Base-by-base conservation (phyloP, 30 jellyfish, hydroid and myxozoan species). In the Pseudorhiza aurosa region DNA sequence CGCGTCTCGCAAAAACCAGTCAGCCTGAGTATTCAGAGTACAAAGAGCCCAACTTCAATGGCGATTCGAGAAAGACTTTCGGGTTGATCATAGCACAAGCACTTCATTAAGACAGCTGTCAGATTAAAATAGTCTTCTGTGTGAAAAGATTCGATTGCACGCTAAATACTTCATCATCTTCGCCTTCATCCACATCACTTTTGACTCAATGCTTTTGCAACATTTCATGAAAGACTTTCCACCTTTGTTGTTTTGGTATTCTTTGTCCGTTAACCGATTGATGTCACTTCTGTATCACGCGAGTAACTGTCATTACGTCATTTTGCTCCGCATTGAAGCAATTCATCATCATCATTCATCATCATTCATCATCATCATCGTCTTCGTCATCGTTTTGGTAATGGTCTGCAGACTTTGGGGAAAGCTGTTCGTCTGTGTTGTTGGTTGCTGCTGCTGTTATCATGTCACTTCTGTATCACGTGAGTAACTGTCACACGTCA, bases 111-210 rank as follows among this genome's bases (percentile, higher is more conserved):
- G n/a, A n/a, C n/a, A n/a, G n/a, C n/a, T n/a, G n/a, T n/a, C n/a
- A n/a, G n/a, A n/a, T n/a, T n/a, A n/a, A n/a, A n/a, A n/a, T n/a
- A n/a, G n/a, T n/a, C n/a, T n/a, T n/a, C n/a, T n/a, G n/a, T n/a
- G n/a, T n/a, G n/a, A n/a, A n/a, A n/a, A n/a, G n/a, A n/a, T n/a
- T n/a, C n/a, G n/a, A n/a, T n/a, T n/a, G n/a, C n/a, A n/a, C n/a
- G n/a, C n/a, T n/a, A n/a, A n/a, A n/a, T n/a, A n/a, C 47, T 24
- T 59, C 47, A 59, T 59, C 49, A 49, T 49, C 63, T 15, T 49
- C 47, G 8, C 30, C 47, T 24, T 59, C 47, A 29, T 60, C 75
- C 28, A 8, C 75, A 12, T 60, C 72, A 0, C n/a, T 31, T 14
- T 8, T 12, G 72, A 21, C 31, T 19, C 8, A 58, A 19, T 21